Base-by-base conservation (phyloP, 1,140 invertebrate species). In the Sinonovacula constricta region DNA sequence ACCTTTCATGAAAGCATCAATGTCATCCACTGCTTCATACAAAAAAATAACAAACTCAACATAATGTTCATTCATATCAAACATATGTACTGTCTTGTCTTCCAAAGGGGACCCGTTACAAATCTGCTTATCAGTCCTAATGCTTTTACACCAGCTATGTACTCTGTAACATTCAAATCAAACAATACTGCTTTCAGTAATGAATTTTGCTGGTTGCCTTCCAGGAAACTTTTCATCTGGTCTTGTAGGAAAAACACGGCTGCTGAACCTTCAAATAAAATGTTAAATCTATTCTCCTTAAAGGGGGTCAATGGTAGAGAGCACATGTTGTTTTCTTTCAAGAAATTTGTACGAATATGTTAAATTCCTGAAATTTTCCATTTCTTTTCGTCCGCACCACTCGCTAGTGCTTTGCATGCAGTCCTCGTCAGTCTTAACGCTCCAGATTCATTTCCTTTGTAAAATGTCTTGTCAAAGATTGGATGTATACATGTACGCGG, bases 101-200 rank as follows among this genome's bases (percentile, higher is more conserved):
- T 65, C 74, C 7, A 77, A 39, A 0, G 77, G 14, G 63, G 62
- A 10, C 33, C 30, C 1, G 74, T 80, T 14, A 68, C 24, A 2
- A 80, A 62, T 36, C 53, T 75, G n/a, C 53, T 31, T 26, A 80
- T 66, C 15, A 80, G 60, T n/a, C 60, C 78, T 34, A 80, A 36
- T n/a, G 70, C 70, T 54, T 75, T 80, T 24, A 22, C 15, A 26
- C 68, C 71, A 59, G 78, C 70, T 18, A 83, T 2, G 65, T 75
- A 67, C 28, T 66, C 59, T 15, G 63, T 24, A 49, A 62, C 49
- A n/a, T 80, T 24, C 3, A 74, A 10, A 57, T 80, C 78, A 33
- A 39, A 51, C 12, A 62, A 33, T 22, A 79, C 66, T 30, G 67
- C 49, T 28, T 72, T 49, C 5, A 72, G 39, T 2, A 59, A 53